Base-by-base conservation (phyloP, 2,888 invertebrate genomes). In the Rhamphomyia laevipes region DNA sequence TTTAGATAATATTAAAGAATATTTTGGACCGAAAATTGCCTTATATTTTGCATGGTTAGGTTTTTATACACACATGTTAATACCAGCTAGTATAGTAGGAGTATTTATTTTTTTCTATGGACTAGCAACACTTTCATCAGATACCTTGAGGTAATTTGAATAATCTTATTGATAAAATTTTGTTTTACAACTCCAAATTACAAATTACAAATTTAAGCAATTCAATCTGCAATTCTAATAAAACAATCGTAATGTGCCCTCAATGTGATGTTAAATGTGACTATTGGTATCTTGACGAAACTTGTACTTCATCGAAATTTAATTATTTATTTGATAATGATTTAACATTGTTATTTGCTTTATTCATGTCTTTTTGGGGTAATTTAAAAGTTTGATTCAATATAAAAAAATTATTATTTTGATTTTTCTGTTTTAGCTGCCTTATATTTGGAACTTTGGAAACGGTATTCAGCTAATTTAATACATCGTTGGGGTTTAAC, bases 1-100 rank as follows among this genome's bases (percentile, higher is more conserved):
- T 2, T 67, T 87, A 50, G 85, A 87, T 64, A 77, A 80, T 55
- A 79, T 88, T 51, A 81, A 83, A 73, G 81, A 84, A 60, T 85
- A 86, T 67, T 85, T 84, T 64, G 85, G 85, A 43, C 79, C 82
- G 3, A 84, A 82, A 70, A 78, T 86, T 57, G 86, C 83, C 1
- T 72, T 89, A 50, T 88, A 89, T 67, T 89, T 87, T 69, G 81
- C 86, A 13, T 89, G 88, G 88, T 73, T 88, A 43, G 88, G 88
- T 37, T 89, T 86, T 70, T 89, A 89, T 64, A 88, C 87, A 1
- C 81, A 82, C 63, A 86, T 86, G 85, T 70, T 89, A 49, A 82
- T 88, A 56, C 83, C 84, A 13, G 80, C 84, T 3, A 77, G 84
- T 48, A 66, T 84, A 47, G 71, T 82, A 47, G 86, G 86, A 13